These are phyloP conservation scores for Stenurella melanura DNA, from an alignment of 2,888 invertebrate genomes.

Conservation along the genomic window DNA sequence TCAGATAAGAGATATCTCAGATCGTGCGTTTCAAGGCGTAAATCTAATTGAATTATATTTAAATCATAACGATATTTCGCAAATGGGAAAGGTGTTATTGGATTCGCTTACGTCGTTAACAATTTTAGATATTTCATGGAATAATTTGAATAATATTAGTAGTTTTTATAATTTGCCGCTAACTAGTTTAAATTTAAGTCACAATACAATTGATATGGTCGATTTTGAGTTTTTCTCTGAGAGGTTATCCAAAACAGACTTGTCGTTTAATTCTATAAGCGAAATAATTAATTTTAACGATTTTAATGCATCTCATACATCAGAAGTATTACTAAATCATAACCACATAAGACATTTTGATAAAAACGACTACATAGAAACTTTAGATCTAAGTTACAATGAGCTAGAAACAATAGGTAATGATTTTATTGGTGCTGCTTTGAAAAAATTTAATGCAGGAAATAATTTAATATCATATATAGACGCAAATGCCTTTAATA, in stretches of 20 bases:
- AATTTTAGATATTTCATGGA: slow-evolving; percentile 25
- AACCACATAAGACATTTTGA: slow-evolving; percentile 21
- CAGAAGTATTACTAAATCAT: slow-evolving; percentile 15
- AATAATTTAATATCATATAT: slow-evolving; percentile 24
- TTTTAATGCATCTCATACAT: slow-evolving; percentile 5
- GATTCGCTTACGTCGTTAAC: slow-evolving; percentile 10
- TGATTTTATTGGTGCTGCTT: neutral
- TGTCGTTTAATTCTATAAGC: slow-evolving; percentile 27
- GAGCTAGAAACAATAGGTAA: slow-evolving; percentile 10
- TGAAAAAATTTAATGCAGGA: slow-evolving; percentile 1
- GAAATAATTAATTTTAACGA: slow-evolving; percentile 11
- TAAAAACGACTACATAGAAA: slow-evolving; percentile 7
- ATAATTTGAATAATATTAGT: slow-evolving; percentile 20
- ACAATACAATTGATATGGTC: slow-evolving; percentile 23
- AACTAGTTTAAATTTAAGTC: slow-evolving; percentile 12
- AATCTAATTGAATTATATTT: slow-evolving; percentile 12
- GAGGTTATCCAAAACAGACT: neutral
- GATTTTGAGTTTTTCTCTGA: slow-evolving; percentile 17
- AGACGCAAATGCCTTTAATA: slow-evolving; percentile 4
- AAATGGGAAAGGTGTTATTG: slow-evolving; percentile 9
- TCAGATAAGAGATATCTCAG: slow-evolving; percentile 24
- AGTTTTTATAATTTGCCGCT: neutral
- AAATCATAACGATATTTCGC: slow-evolving; percentile 28
- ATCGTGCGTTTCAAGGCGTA: slow-evolving; percentile 33
- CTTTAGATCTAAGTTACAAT: slow-evolving; percentile 23